Percentiles rank a stretch among this genome's conserved stretches.
phyloP scores from a whole-genome alignment of 92 coral and sea anemone species.

The Porites cylindrica region DNA sequence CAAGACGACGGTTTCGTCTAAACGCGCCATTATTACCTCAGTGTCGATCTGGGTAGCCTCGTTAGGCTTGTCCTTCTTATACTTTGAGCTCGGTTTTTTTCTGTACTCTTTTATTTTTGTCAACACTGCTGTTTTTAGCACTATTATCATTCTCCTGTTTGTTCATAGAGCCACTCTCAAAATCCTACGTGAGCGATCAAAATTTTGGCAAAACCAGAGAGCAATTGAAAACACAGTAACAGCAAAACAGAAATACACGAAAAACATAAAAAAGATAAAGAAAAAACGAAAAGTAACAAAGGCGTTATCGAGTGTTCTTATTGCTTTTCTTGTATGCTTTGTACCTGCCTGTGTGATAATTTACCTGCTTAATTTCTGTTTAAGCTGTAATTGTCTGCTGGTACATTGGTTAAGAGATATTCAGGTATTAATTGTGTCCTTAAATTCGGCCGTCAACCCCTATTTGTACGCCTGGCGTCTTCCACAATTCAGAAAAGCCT shows the following conservation, averaged over 20 bases:
- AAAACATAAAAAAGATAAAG: constrained; percentile 53
- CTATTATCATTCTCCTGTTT: constrained; percentile 70
- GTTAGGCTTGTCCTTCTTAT: constrained; percentile 27
- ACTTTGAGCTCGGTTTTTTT: constrained; percentile 55
- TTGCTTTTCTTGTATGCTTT: constrained; percentile 69
- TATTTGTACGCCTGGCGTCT: constrained; percentile 82
- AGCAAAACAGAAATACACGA: constrained; percentile 58
- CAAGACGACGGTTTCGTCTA: constrained; percentile 49
- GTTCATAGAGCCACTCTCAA: constrained; percentile 28
- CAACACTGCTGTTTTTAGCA: constrained; percentile 66
- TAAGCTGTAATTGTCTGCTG: constrained; percentile 66
- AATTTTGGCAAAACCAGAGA: constrained; percentile 43
- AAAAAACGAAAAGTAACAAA: constrained; percentile 70
- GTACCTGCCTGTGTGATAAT: constrained; percentile 76
- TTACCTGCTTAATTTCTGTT: constrained; percentile 75
- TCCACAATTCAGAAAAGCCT: constrained; percentile 68
- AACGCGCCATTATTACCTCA: constrained; percentile 46
- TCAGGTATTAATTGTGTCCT: constrained; percentile 63
- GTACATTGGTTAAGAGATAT: constrained; percentile 87
- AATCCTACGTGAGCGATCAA: constrained; percentile 43
- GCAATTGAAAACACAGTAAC: constrained; percentile 34
- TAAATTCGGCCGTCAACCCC: constrained; percentile 77
- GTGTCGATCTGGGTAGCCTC: constrained; percentile 61
- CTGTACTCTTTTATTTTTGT: constrained; percentile 68
- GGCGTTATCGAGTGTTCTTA: constrained; percentile 62